Percentiles rank a stretch among this genome's conserved stretches.
Conservation (phyloP, 2,888 invertebrate genomes). For the Parnassius apollo region DNA sequence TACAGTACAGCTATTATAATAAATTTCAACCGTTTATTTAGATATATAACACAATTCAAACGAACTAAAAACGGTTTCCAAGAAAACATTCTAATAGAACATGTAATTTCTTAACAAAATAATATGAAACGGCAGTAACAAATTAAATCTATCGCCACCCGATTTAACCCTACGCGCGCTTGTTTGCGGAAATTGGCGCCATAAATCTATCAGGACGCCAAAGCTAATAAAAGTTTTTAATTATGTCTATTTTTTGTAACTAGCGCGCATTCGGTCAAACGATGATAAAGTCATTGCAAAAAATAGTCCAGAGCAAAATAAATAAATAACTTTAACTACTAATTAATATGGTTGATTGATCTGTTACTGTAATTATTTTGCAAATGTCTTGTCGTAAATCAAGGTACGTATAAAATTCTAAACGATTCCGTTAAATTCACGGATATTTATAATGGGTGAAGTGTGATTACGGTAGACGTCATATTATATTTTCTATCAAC, state of each 20-base stretch:
- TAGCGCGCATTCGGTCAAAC: conserved; percentile 8
- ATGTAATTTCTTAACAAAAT: conserved; percentile 5
- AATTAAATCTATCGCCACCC: conserved; percentile 25
- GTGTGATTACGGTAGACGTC: neutral
- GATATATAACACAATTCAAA: too few relatives aligned
- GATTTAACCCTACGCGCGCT: conserved; percentile 4
- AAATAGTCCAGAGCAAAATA: conserved; percentile 11
- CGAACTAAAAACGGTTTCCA: neutral
- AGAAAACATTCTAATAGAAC: neutral
- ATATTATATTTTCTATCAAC: too few relatives aligned
- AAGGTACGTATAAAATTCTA: conserved; percentile 7
- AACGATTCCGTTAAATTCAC: conserved; percentile 4
- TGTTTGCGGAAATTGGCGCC: conserved; percentile 20
- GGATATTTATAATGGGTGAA: neutral
- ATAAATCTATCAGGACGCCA: conserved; percentile 16
- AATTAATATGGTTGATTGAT: conserved; percentile 19
- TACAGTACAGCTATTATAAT: too few relatives aligned
- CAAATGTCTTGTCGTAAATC: conserved; percentile 18
- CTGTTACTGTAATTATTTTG: conserved; percentile 19
- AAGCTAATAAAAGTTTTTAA: conserved; percentile 18
- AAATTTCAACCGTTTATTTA: too few relatives aligned
- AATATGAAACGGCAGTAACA: conserved; percentile 30
- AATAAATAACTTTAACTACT: conserved; percentile 16
- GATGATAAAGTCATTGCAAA: conserved; percentile 9
- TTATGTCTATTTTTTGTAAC: conserved; percentile 11